Evolutionary conservation across 23 tunicate species (phyloP).

Genomic region (Styela clava): DNA sequence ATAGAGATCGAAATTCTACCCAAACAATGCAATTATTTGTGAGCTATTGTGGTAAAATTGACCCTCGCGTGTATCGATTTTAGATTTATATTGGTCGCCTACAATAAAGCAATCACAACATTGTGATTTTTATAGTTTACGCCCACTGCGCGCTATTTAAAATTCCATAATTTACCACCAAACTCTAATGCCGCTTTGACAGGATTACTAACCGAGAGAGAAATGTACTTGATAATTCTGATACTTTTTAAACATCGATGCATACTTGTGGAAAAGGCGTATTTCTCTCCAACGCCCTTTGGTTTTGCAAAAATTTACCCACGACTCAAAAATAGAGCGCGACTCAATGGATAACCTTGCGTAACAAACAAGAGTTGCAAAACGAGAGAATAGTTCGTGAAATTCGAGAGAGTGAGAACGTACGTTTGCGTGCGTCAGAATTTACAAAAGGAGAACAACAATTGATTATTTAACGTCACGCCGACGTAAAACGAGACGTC

Average conservation of each 20-base stretch:
- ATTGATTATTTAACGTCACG: slow-evolving; percentile 35
- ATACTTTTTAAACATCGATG: not conserved
- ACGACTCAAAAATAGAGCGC: not conserved
- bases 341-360: not conserved
- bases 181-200: not conserved
- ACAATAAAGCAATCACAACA: not conserved
- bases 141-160: not conserved
- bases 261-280: not conserved
- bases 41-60: not conserved
- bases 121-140: not conserved
- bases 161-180: not conserved
- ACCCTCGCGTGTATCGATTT: not conserved
- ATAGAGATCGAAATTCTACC: not conserved
- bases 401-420: slow-evolving; percentile 24
- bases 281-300: not conserved
- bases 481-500: slow-evolving; percentile 27
- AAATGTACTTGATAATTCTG: not conserved
- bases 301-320: not conserved
- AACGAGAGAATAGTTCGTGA: not conserved
- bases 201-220: not conserved
- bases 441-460: slow-evolving; percentile 22
- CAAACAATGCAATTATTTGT: not conserved
- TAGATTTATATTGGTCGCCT: not conserved
- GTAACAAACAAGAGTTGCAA: not conserved
- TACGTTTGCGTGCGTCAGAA: slow-evolving; percentile 30